phyloP scores from a whole-genome alignment of 2,797 vertebrate genomes.

The Lutjanus argentimaculatus region DNA sequence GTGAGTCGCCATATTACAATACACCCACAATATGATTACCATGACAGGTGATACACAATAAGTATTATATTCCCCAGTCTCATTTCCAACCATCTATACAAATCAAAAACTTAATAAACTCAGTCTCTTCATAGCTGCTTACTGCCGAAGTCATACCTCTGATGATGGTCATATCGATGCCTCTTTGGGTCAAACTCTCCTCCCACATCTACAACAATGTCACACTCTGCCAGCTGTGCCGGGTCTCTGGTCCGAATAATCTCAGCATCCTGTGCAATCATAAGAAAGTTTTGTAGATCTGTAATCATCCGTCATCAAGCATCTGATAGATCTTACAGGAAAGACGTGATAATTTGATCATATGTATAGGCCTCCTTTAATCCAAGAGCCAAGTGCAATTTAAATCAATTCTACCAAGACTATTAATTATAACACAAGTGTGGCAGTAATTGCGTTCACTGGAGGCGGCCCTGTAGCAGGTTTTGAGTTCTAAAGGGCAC shows the following conservation, averaged over 20 bases:
- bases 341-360: neutral
- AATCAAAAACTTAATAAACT: neutral
- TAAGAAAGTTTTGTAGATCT: neutral
- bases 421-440: neutral
- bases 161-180: constrained; percentile 96
- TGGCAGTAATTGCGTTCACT: neutral
- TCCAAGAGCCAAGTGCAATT: constrained; percentile 1
- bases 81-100: neutral
- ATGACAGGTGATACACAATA: neutral
- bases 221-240: constrained; percentile 87
- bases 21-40: neutral
- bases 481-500: neutral
- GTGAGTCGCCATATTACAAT: neutral
- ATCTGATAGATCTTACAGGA: neutral
- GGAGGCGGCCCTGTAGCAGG: neutral
- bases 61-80: neutral
- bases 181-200: constrained; percentile 91
- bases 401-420: neutral
- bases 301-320: neutral
- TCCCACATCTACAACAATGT: constrained; percentile 95
- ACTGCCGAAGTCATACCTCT: constrained; percentile 85
- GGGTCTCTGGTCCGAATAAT: constrained; percentile 92
- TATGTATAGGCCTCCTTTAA: neutral
- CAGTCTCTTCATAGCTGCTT: neutral
- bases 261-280: constrained; percentile 87